Evolutionary conservation across 2,113 vertebrate genomes (phyloP).

Genomic region (Carassius gibelio): DNA sequence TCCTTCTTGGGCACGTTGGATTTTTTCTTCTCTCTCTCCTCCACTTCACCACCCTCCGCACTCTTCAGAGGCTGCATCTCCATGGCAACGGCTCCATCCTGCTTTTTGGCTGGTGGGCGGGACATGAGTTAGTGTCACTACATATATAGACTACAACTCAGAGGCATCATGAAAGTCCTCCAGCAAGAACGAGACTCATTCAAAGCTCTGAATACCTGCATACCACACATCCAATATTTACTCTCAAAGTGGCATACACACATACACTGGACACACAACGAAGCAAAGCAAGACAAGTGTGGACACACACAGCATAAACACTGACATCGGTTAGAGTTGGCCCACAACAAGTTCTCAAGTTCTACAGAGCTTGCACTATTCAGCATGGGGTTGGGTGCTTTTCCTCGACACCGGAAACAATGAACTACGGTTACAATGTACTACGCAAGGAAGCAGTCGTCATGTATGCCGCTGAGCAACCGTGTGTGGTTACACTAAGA

Average conservation of each 20-base stretch:
- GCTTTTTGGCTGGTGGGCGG: constrained; percentile 83
- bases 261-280: constrained; percentile 33
- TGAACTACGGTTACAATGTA: background rate
- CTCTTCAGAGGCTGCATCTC: constrained; percentile 94
- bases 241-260: background rate
- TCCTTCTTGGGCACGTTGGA: constrained; percentile 84
- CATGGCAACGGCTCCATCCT: constrained; percentile 89
- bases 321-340: background rate
- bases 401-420: background rate
- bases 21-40: constrained; percentile 87
- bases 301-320: constrained; percentile 45
- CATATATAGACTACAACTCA: constrained; percentile 47
- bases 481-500: background rate
- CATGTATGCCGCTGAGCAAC: constrained; percentile 29
- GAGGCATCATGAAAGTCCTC: constrained; percentile 22
- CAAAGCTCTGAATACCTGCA: constrained; percentile 22
- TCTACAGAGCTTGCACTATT: background rate
- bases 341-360: constrained; percentile 19
- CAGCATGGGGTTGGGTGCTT: constrained; percentile 5
- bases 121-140: constrained; percentile 56
- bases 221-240: constrained; percentile 6
- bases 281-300: constrained; percentile 46
- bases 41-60: constrained; percentile 87
- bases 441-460: background rate
- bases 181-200: constrained; percentile 5